phyloP scores from a whole-genome alignment of 30 jellyfish, hydroid and myxozoan genomes.

The Aurelia sp. region DNA sequence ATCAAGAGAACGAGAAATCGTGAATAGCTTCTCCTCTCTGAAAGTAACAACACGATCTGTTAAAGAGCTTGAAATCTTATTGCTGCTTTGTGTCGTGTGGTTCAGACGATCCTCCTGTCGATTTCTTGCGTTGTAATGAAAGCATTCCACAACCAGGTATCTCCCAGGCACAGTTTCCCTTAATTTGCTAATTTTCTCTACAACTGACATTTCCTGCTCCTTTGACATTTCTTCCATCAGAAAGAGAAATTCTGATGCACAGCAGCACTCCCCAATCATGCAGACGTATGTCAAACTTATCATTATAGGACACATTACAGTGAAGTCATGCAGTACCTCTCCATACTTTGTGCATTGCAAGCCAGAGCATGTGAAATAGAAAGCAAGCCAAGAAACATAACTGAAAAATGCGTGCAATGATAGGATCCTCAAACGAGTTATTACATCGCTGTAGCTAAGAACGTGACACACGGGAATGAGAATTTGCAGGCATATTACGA shows the following conservation, averaged over 20 bases:
- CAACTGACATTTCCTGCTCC: background rate
- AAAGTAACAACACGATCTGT: background rate
- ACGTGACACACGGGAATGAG: background rate
- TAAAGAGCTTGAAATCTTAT: background rate
- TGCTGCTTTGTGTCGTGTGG: too few species aligned
- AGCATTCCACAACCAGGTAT: background rate
- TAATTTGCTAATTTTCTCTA: background rate
- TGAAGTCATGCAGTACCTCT: background rate
- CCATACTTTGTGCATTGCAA: background rate
- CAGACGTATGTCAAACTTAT: background rate
- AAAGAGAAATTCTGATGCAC: background rate
- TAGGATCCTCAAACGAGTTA: background rate
- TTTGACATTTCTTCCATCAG: background rate
- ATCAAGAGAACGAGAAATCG: background rate
- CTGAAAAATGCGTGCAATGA: constrained; percentile 6
- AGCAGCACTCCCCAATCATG: constrained; percentile 8
- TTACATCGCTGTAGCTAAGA: background rate
- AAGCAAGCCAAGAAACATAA: background rate
- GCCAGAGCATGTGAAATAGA: constrained; percentile 1
- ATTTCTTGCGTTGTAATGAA: background rate
- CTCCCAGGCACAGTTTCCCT: constrained; percentile 2
- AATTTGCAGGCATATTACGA: background rate
- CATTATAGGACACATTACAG: constrained; percentile 6
- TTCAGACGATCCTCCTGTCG: too few species aligned
- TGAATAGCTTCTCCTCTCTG: background rate